A percentile compares a stretch with the other conserved stretches of the same genome.
Evolutionary conservation across 1,140 invertebrate species (phyloP).

Genomic region (Tetramorium simillimum): DNA sequence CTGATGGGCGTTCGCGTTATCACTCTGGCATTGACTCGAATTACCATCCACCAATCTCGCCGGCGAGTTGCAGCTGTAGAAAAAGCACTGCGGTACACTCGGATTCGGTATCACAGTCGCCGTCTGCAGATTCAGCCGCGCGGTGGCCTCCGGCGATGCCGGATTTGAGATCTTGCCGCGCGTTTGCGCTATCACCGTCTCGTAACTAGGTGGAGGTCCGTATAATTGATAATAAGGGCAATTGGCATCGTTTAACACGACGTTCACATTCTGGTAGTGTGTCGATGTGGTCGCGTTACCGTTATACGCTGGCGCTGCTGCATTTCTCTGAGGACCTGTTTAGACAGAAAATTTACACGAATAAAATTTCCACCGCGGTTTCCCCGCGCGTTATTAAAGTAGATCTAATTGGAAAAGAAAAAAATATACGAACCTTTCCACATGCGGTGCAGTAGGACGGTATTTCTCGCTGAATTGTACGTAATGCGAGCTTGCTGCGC

Average conservation of each 20-base stretch:
- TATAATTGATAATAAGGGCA: conserved; percentile 85
- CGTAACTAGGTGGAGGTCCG: conserved; percentile 85
- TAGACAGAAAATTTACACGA: not conserved
- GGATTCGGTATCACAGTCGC: conserved; percentile 59
- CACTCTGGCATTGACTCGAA: conserved; percentile 58
- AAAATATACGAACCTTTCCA: conserved; percentile 82
- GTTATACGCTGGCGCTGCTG: conserved; percentile 60
- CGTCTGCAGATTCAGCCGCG: conserved; percentile 54
- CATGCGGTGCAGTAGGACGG: conserved; percentile 84
- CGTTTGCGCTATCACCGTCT: conserved; percentile 84
- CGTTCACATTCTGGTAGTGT: conserved; percentile 83
- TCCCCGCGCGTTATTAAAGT: not conserved
- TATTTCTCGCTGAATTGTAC: conserved; percentile 84
- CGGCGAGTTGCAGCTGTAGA: conserved; percentile 72
- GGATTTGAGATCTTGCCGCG: conserved; percentile 78
- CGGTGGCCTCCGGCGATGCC: conserved; percentile 74
- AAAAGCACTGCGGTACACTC: conserved; percentile 71
- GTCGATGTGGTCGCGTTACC: conserved; percentile 73
- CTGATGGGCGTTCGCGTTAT: conserved; percentile 35
- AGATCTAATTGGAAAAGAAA: not conserved
- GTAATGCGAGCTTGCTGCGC: conserved; percentile 83
- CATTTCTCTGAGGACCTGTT: conserved; percentile 73
- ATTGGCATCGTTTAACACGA: conserved; percentile 80
- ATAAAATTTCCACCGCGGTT: not conserved
- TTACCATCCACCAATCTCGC: conserved; percentile 64